These are phyloP conservation scores for Sphaerolaimus hirsutus DNA, from an alignment of 2,888 invertebrate genomes.

Conservation along the genomic window DNA sequence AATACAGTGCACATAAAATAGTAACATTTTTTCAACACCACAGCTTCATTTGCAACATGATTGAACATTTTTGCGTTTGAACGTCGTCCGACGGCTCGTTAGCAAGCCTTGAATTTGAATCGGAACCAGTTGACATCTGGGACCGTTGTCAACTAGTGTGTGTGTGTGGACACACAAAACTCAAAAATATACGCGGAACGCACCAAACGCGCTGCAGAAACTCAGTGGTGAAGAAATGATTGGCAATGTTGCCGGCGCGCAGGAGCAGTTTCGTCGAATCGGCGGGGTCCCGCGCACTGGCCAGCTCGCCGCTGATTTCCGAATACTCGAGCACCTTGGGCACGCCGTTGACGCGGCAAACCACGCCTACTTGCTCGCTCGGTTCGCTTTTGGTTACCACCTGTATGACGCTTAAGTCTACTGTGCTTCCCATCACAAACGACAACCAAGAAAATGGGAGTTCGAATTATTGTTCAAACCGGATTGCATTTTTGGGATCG, in stretches of 20 bases:
- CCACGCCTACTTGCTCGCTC: slow-evolving; percentile 77
- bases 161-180: not conserved
- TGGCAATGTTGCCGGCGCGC: slow-evolving; percentile 88
- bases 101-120: no score
- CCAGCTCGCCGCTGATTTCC: slow-evolving; percentile 65
- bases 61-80: no score
- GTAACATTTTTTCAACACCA: no score
- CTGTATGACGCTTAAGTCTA: no score
- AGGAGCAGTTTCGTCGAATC: slow-evolving; percentile 56
- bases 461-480: no score
- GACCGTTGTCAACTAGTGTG: not conserved
- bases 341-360: slow-evolving; percentile 46
- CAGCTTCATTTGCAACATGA: no score
- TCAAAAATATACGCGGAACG: slow-evolving; percentile 22
- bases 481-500: no score
- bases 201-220: slow-evolving; percentile 52
- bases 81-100: no score
- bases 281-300: slow-evolving; percentile 35
- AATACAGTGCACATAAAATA: no score
- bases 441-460: no score
- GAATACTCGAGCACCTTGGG: slow-evolving; percentile 66
- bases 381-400: slow-evolving; percentile 66
- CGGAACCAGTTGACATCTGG: no score
- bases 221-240: slow-evolving; percentile 72
- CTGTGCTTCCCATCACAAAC: no score